Conservation (phyloP, 1,140 invertebrate genomes). For the Stegodyphus mimosarum region DNA sequence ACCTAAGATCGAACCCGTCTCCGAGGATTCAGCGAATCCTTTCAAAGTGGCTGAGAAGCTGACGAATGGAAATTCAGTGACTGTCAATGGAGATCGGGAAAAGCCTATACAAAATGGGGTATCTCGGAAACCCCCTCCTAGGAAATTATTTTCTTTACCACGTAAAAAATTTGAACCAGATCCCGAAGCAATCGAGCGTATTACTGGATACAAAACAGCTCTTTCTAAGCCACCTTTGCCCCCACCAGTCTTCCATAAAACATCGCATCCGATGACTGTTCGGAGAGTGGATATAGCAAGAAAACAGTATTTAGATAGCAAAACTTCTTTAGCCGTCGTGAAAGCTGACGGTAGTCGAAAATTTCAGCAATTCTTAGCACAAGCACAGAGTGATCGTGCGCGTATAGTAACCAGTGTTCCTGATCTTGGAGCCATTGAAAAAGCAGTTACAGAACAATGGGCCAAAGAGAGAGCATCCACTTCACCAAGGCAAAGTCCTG, state of each 20-base stretch:
- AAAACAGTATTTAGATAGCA: constrained; percentile 41
- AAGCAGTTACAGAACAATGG: constrained; percentile 46
- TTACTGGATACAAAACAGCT: constrained; percentile 53
- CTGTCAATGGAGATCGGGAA: background rate
- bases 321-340: background rate
- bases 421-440: constrained; percentile 40
- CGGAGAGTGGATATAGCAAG: constrained; percentile 21
- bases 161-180: constrained; percentile 49
- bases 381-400: constrained; percentile 47
- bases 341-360: constrained; percentile 15
- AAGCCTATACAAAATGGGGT: background rate
- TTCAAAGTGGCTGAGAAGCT: too few relatives aligned
- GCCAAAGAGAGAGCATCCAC: constrained; percentile 6
- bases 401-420: constrained; percentile 44
- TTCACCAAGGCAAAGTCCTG: constrained; percentile 18
- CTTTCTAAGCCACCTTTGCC: constrained; percentile 34
- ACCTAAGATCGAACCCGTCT: constrained; percentile 6
- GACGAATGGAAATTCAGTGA: constrained; percentile 3
- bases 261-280: background rate
- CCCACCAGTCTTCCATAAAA: constrained; percentile 15
- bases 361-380: constrained; percentile 41
- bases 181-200: constrained; percentile 52
- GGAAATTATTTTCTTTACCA: constrained; percentile 25
- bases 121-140: background rate
- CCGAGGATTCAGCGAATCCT: constrained; percentile 27